Percentiles rank a stretch among this genome's conserved stretches.
phyloP scores from a whole-genome alignment of 2,113 vertebrate genomes.

The Nannospalax galili region DNA sequence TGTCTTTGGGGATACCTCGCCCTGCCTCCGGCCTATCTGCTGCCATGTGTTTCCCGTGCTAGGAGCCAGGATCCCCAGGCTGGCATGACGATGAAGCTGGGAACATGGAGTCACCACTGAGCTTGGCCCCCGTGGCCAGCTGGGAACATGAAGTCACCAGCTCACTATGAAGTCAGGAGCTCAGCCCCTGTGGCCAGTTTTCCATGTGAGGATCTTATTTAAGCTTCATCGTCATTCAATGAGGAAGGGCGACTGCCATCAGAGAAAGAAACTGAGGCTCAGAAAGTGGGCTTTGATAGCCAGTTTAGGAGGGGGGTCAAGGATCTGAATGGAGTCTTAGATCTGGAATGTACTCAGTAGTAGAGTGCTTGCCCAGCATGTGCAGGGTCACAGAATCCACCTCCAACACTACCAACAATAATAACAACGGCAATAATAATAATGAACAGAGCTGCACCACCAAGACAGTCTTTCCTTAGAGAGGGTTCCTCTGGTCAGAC shows the following conservation, averaged over 20 bases:
- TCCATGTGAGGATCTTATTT: background rate
- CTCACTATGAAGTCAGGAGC: too few species aligned
- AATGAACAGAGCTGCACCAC: background rate
- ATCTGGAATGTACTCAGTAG: too few species aligned
- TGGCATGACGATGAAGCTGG: background rate
- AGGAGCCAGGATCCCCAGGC: background rate
- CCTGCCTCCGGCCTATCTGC: background rate
- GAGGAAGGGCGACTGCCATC: background rate
- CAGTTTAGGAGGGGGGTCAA: background rate
- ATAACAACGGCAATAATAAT: background rate
- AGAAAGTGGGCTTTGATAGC: background rate
- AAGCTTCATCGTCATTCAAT: background rate
- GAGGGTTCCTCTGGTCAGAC: background rate
- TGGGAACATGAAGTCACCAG: too few species aligned
- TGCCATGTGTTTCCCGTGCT: background rate
- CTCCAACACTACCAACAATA: background rate
- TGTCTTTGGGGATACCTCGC: rapidly evolving
- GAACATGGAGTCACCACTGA: too few species aligned
- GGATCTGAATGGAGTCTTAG: background rate
- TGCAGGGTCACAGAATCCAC: background rate
- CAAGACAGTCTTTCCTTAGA: background rate
- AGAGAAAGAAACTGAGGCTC: background rate
- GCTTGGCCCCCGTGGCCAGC: rapidly evolving
- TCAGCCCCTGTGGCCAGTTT: background rate
- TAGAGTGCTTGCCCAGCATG: too few species aligned